These are phyloP conservation scores for Zaprionus lineosus DNA, from an alignment of 2,888 invertebrate species.

Conservation along the genomic window DNA sequence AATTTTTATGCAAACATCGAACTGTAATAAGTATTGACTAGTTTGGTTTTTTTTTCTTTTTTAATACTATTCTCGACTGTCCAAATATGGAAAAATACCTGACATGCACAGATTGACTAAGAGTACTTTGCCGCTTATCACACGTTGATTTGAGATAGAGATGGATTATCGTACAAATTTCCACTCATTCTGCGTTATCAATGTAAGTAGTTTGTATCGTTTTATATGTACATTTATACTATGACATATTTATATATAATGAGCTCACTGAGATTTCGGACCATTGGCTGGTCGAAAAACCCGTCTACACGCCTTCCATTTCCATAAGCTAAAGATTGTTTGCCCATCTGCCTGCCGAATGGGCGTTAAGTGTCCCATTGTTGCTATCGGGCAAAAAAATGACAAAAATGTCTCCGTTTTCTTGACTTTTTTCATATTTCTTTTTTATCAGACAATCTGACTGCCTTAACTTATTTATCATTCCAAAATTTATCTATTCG, in stretches of 20 bases:
- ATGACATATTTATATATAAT: not conserved
- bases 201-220: constrained; percentile 2
- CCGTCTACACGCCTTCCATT: constrained; percentile 17
- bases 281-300: constrained; percentile 11
- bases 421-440: constrained; percentile 74
- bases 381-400: constrained; percentile 47
- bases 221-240: not conserved
- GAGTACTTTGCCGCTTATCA: constrained; percentile 16
- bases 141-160: constrained; percentile 11
- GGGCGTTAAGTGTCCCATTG: constrained; percentile 75
- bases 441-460: constrained; percentile 69
- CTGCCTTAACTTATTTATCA: constrained; percentile 64
- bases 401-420: constrained; percentile 60
- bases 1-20: constrained; percentile 54
- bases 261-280: not conserved
- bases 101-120: not conserved
- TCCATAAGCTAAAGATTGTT: constrained; percentile 18
- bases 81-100: not conserved
- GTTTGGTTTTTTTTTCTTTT: constrained; percentile 5
- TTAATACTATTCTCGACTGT: constrained; percentile 39
- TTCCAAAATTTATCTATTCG: constrained; percentile 57
- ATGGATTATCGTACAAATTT: constrained; percentile 8
- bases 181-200: constrained; percentile 12
- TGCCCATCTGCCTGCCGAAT: constrained; percentile 61
- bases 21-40: constrained; percentile 9